Evolutionary conservation across 2,888 invertebrate species (phyloP), one percentile per base, ranked within the genome.

Genomic region (Andrena chrysosceles): DNA sequence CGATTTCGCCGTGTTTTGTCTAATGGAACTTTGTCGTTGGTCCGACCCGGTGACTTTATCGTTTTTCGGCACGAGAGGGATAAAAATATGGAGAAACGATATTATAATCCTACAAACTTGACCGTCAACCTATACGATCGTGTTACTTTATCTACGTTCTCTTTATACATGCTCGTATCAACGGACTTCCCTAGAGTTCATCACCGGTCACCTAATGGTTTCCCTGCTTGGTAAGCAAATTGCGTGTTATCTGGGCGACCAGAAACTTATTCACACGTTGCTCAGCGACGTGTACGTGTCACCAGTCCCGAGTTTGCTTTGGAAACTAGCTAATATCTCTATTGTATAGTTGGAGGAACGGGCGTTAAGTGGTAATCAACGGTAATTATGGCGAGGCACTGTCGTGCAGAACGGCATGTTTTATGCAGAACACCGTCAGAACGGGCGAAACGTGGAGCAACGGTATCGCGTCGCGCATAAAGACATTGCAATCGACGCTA

Each of bases 221-320:
- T 69, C 31, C 13, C 31, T 20, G 10, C n/a, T 35, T 16, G 81
- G 77, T 82, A 85, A 78, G 76, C 52, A 68, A 81, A 78, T 78
- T 66, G 16, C 35, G n/a, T 3, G 23, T 77, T 81, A 79, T 74
- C 75, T 63, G 26, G n/a, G 67, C 71, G 62, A 8, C 48, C n/a
- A 26, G 64, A 29, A 49, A 16, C 49, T 81, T 75, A 49, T 63
- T 72, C 63, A 35, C 48, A 33, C 66, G 7, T 29, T 10, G 31
- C 26, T 20, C 33, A 6, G 13, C 23, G 16, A 29, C 23, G 68
- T 76, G 63, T 63, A 42, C 20, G 23, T 60, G 20, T 35, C 20
- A 54, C 42, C 42, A 70, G 35, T 16, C 16, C 31, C 16, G 23
- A 26, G 16, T 48, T 42, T 16, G n/a, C 42, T 48, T 29, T n/a